These are phyloP conservation scores for Pimephales promelas DNA, from an alignment of 2,113 vertebrate species.

Conservation along the genomic window DNA sequence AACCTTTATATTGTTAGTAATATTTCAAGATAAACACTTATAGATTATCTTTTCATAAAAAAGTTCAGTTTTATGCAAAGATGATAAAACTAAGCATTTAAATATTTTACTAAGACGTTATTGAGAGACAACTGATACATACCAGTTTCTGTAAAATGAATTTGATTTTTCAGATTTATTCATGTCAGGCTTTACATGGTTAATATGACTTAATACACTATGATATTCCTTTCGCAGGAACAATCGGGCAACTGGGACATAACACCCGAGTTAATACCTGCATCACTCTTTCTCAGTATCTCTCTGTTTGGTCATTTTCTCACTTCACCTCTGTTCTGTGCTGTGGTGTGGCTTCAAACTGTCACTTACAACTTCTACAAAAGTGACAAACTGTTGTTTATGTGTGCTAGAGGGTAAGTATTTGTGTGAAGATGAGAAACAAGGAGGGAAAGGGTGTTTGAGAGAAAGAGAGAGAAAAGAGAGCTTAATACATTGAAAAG, in stretches of 20 bases:
- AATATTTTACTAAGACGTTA: not conserved
- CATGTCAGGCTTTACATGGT: not conserved
- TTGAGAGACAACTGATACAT: not conserved
- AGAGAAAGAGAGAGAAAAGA: constrained; percentile 32
- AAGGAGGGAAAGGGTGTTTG: not conserved
- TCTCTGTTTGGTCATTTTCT: constrained; percentile 12
- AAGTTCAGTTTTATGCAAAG: too few relatives aligned
- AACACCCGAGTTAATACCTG: not conserved
- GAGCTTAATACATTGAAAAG: constrained; percentile 7
- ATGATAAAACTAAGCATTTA: not conserved
- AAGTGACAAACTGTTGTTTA: constrained; percentile 28
- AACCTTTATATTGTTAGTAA: too few relatives aligned
- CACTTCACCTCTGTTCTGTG: constrained; percentile 21
- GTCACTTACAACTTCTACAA: constrained; percentile 15
- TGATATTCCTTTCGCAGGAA: not conserved
- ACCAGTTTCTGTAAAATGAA: too few relatives aligned
- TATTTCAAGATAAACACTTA: too few relatives aligned
- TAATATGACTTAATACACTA: not conserved
- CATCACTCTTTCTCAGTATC: not conserved
- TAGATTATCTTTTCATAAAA: too few relatives aligned
- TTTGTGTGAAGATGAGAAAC: constrained; percentile 23
- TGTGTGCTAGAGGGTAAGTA: constrained; percentile 32
- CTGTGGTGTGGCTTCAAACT: constrained; percentile 16
- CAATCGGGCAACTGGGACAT: not conserved
- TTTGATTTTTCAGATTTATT: not conserved